These are phyloP conservation scores for Bagarius yarrelli DNA, from an alignment of 2,113 vertebrate genomes.

Conservation along the genomic window DNA sequence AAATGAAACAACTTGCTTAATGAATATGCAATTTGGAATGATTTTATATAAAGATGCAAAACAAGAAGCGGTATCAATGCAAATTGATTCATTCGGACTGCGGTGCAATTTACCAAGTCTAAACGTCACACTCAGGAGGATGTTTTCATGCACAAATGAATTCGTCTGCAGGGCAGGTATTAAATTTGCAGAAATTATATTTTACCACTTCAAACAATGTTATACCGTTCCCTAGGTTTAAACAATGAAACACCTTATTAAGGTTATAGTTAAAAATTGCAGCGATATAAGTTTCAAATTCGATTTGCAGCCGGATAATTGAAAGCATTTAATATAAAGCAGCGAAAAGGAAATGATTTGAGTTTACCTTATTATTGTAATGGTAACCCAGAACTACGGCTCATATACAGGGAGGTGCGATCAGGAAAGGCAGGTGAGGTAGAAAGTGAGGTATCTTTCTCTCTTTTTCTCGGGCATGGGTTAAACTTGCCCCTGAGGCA, in stretches of 20 bases:
- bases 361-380: neutral
- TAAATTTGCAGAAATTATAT: neutral
- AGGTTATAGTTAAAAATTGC: neutral
- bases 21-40: neutral
- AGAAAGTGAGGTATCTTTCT: too few species aligned
- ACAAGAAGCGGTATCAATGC: neutral
- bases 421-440: too few species aligned
- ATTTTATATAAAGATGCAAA: neutral
- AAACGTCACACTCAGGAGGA: neutral
- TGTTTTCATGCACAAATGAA: neutral
- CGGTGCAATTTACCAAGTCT: neutral
- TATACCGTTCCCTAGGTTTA: neutral
- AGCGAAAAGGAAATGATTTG: neutral
- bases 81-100: neutral
- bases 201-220: neutral
- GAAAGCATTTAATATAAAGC: neutral
- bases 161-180: neutral
- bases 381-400: too few species aligned
- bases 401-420: too few species aligned
- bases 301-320: too few species aligned
- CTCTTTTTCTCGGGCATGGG: too few species aligned
- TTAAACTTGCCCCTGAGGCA: too few species aligned
- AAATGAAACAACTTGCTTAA: conserved; percentile 1
- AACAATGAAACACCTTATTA: neutral
- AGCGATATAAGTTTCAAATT: neutral